A percentile compares a stretch with the other conserved stretches of the same genome.
phyloP scores from a whole-genome alignment of 2,113 vertebrate genomes.

The Patagioenas fasciata region DNA sequence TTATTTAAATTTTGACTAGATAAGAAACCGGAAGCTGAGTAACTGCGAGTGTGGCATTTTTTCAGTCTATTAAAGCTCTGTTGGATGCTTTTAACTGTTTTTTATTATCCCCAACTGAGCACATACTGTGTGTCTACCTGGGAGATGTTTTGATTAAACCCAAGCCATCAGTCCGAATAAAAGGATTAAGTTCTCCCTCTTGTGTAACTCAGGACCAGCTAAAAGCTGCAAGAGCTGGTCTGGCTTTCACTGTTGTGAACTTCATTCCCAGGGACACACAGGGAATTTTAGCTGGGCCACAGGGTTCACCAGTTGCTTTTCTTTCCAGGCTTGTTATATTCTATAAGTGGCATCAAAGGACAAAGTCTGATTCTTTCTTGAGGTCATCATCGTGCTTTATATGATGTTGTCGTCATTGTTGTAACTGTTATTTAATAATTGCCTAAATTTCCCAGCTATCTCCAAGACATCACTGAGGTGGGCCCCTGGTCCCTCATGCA shows the following conservation, averaged over 20 bases:
- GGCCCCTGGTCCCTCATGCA: neutral
- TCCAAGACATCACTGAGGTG: neutral
- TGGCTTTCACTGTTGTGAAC: neutral
- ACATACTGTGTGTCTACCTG: neutral
- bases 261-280: neutral
- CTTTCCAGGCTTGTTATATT: neutral
- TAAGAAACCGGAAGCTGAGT: neutral
- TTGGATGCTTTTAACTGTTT: neutral
- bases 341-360: neutral
- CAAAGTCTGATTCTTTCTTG: neutral
- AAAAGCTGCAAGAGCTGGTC: neutral
- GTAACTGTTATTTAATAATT: neutral
- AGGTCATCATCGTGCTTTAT: neutral
- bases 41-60: neutral
- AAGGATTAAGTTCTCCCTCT: neutral
- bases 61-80: neutral
- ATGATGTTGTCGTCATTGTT: fast-evolving
- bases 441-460: neutral
- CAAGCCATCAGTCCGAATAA: neutral
- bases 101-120: neutral
- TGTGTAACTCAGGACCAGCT: neutral
- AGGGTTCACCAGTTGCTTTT: neutral
- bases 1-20: constrained; percentile 14
- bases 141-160: neutral
- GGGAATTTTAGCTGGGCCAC: neutral